These are phyloP conservation scores for Neopelma chrysocephalum DNA, from an alignment of 2,797 vertebrate genomes.

Conservation along the genomic window DNA sequence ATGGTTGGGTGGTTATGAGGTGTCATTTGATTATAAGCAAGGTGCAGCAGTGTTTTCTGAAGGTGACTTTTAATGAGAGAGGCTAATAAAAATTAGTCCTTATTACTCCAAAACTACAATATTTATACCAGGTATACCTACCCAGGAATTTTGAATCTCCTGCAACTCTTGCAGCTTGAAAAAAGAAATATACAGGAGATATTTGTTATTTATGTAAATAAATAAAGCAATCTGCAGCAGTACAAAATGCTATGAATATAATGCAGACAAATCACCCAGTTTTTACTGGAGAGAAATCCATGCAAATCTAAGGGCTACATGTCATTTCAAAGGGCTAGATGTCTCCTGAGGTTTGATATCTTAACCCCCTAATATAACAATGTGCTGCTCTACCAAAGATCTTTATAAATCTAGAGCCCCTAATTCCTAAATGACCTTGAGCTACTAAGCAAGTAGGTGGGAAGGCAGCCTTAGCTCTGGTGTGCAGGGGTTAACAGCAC, in stretches of 20 bases:
- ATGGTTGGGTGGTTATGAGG: slow-evolving; percentile 74
- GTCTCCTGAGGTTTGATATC: slow-evolving; percentile 47
- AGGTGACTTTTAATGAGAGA: slow-evolving; percentile 80
- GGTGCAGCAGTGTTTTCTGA: slow-evolving; percentile 69
- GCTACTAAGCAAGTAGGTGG: neutral
- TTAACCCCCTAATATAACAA: slow-evolving; percentile 50
- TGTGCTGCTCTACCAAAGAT: slow-evolving; percentile 29
- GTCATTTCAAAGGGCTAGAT: slow-evolving; percentile 54
- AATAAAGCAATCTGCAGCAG: slow-evolving; percentile 64
- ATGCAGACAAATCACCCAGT: slow-evolving; percentile 46
- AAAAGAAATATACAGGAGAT: slow-evolving; percentile 42
- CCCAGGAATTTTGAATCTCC: slow-evolving; percentile 26
- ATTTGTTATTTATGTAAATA: slow-evolving; percentile 74
- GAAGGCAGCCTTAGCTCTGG: slow-evolving; percentile 4
- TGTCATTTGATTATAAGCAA: slow-evolving; percentile 76
- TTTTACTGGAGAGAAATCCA: slow-evolving; percentile 48
- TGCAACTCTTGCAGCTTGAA: slow-evolving; percentile 35
- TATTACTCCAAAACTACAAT: slow-evolving; percentile 45
- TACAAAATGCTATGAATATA: slow-evolving; percentile 51
- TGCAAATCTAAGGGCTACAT: slow-evolving; percentile 20
- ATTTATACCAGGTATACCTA: slow-evolving; percentile 50
- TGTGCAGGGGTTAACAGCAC: slow-evolving; percentile 41
- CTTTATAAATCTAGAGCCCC: slow-evolving; percentile 46
- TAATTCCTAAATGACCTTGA: slow-evolving; percentile 64
- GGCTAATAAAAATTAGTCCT: slow-evolving; percentile 71